phyloP scores from a whole-genome alignment of 2,113 vertebrate genomes.

The Oreochromis aureus region DNA sequence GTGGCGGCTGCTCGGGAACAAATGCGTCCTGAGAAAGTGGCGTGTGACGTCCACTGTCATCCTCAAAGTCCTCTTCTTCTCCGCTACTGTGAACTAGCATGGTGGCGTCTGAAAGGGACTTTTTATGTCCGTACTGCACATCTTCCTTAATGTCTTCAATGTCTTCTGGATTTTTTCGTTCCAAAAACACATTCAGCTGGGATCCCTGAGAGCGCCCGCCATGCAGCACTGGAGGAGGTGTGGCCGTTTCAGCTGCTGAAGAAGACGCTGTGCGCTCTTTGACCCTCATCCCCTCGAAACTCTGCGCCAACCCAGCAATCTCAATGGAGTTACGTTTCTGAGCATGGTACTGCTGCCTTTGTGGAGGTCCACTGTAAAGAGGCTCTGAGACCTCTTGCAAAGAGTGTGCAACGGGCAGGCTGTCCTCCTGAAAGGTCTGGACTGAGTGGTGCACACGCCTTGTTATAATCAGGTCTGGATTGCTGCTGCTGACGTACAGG shows the following conservation, averaged over 20 bases:
- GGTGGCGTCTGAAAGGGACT: slow-evolving; percentile 92
- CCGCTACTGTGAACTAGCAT: slow-evolving; percentile 97
- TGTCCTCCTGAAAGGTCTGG: slow-evolving; percentile 97
- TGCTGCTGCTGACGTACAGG: slow-evolving; percentile 91
- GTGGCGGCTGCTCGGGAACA: slow-evolving; percentile 34
- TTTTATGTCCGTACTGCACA: slow-evolving; percentile 83
- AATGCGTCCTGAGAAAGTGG: slow-evolving; percentile 65
- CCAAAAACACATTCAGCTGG: slow-evolving; percentile 76
- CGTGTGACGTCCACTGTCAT: slow-evolving; percentile 65
- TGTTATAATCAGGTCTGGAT: slow-evolving; percentile 93
- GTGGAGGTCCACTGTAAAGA: slow-evolving; percentile 75
- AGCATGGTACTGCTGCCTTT: slow-evolving; percentile 66
- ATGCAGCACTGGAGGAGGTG: slow-evolving; percentile 42
- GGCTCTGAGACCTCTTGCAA: slow-evolving; percentile 96
- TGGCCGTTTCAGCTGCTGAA: slow-evolving; percentile 76
- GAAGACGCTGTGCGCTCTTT: slow-evolving; percentile 85
- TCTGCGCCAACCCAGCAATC: slow-evolving; percentile 82
- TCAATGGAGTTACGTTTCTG: slow-evolving; percentile 95
- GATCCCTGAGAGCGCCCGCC: slow-evolving; percentile 63
- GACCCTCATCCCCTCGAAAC: slow-evolving; percentile 84
- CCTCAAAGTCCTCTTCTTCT: slow-evolving; percentile 91
- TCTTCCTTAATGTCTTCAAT: slow-evolving; percentile 62
- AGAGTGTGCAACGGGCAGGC: slow-evolving; percentile 92
- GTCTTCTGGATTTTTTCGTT: slow-evolving; percentile 76
- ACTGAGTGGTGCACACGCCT: slow-evolving; percentile 94